phyloP scores from a whole-genome alignment of 2,888 invertebrate species.

The Phragmatobia fuliginosa region DNA sequence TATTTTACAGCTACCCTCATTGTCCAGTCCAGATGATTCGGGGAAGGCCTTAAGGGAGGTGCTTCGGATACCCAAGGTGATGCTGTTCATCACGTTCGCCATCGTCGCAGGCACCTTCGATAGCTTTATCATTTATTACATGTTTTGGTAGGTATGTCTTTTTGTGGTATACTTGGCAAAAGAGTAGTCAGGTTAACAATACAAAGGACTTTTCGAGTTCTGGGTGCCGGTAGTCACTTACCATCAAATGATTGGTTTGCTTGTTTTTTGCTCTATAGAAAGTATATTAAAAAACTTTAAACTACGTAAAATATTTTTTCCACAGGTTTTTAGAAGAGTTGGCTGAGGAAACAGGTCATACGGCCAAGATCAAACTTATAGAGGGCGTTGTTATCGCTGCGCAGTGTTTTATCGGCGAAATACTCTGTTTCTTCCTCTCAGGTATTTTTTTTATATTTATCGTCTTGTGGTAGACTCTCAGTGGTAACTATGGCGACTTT shows the following conservation, averaged over 20 bases:
- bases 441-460: constrained; percentile 71
- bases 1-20: constrained; percentile 87
- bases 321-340: constrained; percentile 92
- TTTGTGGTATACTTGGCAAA: no score
- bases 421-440: constrained; percentile 91
- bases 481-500: no score
- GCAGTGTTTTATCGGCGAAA: constrained; percentile 92
- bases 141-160: constrained; percentile 91
- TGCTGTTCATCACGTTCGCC: constrained; percentile 91
- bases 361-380: constrained; percentile 90
- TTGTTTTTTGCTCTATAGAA: no score
- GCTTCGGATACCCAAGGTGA: constrained; percentile 88
- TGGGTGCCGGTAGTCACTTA: no score
- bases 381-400: constrained; percentile 93
- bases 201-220: no score
- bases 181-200: no score
- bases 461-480: no score
- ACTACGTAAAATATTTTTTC: constrained; percentile 2
- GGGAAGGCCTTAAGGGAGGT: constrained; percentile 88
- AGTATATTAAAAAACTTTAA: no score
- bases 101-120: constrained; percentile 92
- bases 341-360: constrained; percentile 87
- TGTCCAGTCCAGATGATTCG: constrained; percentile 89
- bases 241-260: no score
- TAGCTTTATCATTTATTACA: constrained; percentile 93